Percentiles rank a stretch among this genome's conserved stretches.
These are phyloP conservation scores for Varanus salvator DNA, from an alignment of 2,113 vertebrate genomes.

Conservation along the genomic window DNA sequence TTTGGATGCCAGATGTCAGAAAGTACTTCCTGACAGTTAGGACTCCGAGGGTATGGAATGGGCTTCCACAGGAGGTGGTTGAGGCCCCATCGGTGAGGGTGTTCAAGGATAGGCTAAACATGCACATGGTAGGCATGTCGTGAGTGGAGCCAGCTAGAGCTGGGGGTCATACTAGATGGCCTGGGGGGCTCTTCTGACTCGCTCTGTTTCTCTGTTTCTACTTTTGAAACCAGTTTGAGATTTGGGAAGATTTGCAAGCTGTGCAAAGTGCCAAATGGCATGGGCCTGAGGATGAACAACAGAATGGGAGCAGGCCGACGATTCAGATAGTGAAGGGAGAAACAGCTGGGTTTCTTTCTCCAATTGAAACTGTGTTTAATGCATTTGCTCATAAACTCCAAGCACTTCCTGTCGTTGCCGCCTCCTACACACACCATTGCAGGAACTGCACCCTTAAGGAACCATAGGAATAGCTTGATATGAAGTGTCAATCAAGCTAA, in stretches of 20 bases:
- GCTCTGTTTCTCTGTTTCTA: too few relatives aligned
- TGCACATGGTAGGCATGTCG: too few relatives aligned
- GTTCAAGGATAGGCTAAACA: too few relatives aligned
- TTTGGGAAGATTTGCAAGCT: slow-evolving; percentile 54
- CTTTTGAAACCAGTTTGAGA: slow-evolving; percentile 53
- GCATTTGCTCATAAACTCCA: slow-evolving; percentile 68
- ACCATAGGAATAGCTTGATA: slow-evolving; percentile 76
- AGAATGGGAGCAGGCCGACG: slow-evolving; percentile 48
- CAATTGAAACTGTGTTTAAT: slow-evolving; percentile 57
- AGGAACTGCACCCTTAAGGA: slow-evolving; percentile 69
- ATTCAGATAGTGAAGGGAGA: slow-evolving; percentile 68
- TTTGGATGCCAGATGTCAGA: too few relatives aligned
- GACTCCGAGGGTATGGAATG: too few relatives aligned
- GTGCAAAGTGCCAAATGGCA: slow-evolving; percentile 52
- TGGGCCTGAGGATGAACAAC: slow-evolving; percentile 59
- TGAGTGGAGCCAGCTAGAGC: too few relatives aligned
- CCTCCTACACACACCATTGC: slow-evolving; percentile 51
- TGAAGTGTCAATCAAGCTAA: slow-evolving; percentile 77
- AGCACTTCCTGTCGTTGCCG: slow-evolving; percentile 71
- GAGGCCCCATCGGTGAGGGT: too few relatives aligned
- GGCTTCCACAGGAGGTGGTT: too few relatives aligned
- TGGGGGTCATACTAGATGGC: too few relatives aligned
- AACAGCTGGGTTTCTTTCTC: slow-evolving; percentile 69
- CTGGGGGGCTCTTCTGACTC: too few relatives aligned
- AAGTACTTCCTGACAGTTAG: too few relatives aligned